Base-by-base conservation (phyloP, 2,888 invertebrate genomes). In the Meiosimyza decipiens region DNA sequence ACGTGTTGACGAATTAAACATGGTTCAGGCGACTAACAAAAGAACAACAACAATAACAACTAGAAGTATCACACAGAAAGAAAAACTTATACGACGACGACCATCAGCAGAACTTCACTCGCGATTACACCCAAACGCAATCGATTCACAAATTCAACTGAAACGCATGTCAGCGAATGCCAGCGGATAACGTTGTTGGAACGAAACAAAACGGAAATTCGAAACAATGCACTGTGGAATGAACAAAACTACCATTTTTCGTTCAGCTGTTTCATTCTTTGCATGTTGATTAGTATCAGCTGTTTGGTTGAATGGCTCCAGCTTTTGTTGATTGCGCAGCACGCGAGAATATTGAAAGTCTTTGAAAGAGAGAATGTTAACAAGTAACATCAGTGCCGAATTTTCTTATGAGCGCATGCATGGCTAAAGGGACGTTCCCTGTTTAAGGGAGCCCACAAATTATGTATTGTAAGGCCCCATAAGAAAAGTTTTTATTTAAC, bases 181-280 rank as follows among this genome's bases (percentile, higher is more conserved):
- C 33, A 11, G 40, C 33, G 60, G 12, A 40, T 40, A 16, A 40
- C 60, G 1, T 6, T 47, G 5, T 62, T 62, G 40, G 60, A 62
- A 62, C 15, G 60, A 62, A 15, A 62, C 40, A 9, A 47, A 62
- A 62, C 3, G 40, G 40, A 6, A 62, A 40, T 7, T 3, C n/a
- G 1, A 60, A 13, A n/a, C 40, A 5, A 1, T 40, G 7, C 40
- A 9, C 13, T 22, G 28, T 15, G 11, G 33, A 47, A 40, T 33
- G 5, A 62, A 62, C n/a, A 6, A 57, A 62, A 62, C 60, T 47
- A 62, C 60, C 60, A 62, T 47, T 47, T n/a, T 62, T 40, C 40
- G 40, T 62, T 62, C 28, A 57, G 22, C 57, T 57, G 33, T 16
- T 60, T 15, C 15, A 9, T 28, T 33, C 33, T 11, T 62, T 33